phyloP scores from a whole-genome alignment of 2,113 vertebrate genomes.

The Peromyscus californicus region DNA sequence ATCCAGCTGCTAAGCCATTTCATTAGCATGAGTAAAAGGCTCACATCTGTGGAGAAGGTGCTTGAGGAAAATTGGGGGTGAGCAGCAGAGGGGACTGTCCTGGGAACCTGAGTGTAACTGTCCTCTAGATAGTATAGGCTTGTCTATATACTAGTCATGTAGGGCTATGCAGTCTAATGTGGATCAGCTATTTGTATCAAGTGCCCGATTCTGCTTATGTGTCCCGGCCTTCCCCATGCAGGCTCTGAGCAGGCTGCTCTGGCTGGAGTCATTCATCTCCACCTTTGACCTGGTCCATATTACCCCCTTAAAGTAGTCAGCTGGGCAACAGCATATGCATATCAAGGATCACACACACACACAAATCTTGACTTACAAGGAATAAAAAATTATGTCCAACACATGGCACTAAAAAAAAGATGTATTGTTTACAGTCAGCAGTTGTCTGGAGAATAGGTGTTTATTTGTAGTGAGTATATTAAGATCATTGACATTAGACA shows the following conservation, averaged over 20 bases:
- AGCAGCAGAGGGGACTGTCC: neutral
- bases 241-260: neutral
- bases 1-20: slow-evolving; percentile 43
- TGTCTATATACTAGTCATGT: neutral
- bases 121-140: neutral
- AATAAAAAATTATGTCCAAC: slow-evolving; percentile 83
- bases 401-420: slow-evolving; percentile 81
- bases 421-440: slow-evolving; percentile 85
- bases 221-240: accelerated
- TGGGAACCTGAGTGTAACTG: neutral
- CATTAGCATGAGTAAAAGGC: neutral
- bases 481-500: slow-evolving; percentile 84
- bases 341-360: slow-evolving; percentile 71
- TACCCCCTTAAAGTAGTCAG: slow-evolving; percentile 48
- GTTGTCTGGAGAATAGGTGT: slow-evolving; percentile 84
- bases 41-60: neutral
- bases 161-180: neutral
- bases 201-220: neutral
- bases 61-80: neutral
- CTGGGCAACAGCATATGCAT: neutral
- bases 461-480: slow-evolving; percentile 86
- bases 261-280: neutral
- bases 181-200: neutral
- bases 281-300: slow-evolving; percentile 7
- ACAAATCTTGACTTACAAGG: slow-evolving; percentile 82